A percentile compares a stretch with the other conserved stretches of the same genome.
These are phyloP conservation scores for Oxyruncus cristatus DNA, from an alignment of 2,113 vertebrate genomes.

Conservation along the genomic window DNA sequence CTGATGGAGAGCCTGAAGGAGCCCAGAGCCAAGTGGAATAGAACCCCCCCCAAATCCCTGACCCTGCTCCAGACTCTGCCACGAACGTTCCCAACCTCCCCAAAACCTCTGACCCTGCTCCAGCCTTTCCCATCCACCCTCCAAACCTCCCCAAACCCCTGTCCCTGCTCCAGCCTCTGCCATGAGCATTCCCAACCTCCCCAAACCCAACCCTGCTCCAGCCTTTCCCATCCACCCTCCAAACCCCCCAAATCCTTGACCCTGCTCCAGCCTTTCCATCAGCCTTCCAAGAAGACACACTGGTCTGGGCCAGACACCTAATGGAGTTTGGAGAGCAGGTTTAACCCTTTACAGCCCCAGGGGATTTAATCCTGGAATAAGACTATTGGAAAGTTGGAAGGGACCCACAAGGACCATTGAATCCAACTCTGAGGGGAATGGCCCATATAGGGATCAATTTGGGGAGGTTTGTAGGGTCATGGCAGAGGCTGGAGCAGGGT, in stretches of 20 bases:
- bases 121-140: not conserved
- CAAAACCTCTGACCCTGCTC: not conserved
- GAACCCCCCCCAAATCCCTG: not conserved
- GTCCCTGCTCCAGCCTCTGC: not conserved
- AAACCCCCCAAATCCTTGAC: not conserved
- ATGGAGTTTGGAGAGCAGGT: too few species aligned
- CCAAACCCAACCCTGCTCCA: not conserved
- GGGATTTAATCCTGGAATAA: too few species aligned
- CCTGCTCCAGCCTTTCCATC: not conserved
- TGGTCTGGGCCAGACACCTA: too few species aligned
- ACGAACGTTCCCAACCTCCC: not conserved
- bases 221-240: rapidly evolving
- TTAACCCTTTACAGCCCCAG: too few species aligned
- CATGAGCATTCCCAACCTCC: not conserved
- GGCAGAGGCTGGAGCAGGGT: too few species aligned
- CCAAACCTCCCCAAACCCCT: not conserved
- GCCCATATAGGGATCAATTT: too few species aligned
- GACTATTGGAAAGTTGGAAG: too few species aligned
- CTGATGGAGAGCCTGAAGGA: not conserved
- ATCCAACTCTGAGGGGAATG: too few species aligned
- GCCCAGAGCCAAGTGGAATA: not conserved
- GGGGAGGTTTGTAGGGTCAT: too few species aligned
- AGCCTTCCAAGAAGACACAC: not conserved
- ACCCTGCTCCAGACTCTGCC: not conserved
- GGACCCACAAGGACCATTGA: too few species aligned